Evolutionary conservation across 2,113 vertebrate genomes (phyloP).

Genomic region (Grallaria varia): DNA sequence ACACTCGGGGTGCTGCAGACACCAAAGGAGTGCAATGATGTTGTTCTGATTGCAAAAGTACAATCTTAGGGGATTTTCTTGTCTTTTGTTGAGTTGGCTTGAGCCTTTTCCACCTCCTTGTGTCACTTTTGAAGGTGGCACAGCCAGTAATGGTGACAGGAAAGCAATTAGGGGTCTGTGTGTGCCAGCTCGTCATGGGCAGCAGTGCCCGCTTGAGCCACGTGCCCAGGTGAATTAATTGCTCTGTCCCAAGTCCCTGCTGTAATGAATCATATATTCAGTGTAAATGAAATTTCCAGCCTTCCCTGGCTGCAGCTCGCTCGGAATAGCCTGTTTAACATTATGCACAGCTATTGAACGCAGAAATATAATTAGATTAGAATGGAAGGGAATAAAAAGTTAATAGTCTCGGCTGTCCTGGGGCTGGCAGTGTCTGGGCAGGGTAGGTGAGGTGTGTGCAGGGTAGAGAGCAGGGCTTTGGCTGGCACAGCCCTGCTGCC

Average conservation of each 20-base stretch:
- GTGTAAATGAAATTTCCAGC: constrained; percentile 54
- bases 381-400: not conserved
- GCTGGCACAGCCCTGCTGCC: not conserved
- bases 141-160: not conserved
- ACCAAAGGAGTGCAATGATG: rapidly evolving
- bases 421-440: not conserved
- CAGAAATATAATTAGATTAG: constrained; percentile 52
- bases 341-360: constrained; percentile 24
- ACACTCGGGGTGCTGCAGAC: not conserved
- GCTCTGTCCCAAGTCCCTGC: not conserved
- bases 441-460: not conserved
- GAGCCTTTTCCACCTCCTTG: not conserved
- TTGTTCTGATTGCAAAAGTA: not conserved
- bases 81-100: not conserved
- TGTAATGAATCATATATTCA: constrained; percentile 41
- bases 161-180: not conserved
- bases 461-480: too few species aligned
- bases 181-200: not conserved
- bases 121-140: not conserved
- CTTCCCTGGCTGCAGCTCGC: constrained; percentile 31
- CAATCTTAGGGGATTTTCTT: not conserved
- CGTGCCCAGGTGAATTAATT: not conserved
- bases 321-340: constrained; percentile 24
- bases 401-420: not conserved
- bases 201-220: rapidly evolving